Evolutionary conservation across 2,797 vertebrate genomes (phyloP).

Genomic region (Anas flavirostris): DNA sequence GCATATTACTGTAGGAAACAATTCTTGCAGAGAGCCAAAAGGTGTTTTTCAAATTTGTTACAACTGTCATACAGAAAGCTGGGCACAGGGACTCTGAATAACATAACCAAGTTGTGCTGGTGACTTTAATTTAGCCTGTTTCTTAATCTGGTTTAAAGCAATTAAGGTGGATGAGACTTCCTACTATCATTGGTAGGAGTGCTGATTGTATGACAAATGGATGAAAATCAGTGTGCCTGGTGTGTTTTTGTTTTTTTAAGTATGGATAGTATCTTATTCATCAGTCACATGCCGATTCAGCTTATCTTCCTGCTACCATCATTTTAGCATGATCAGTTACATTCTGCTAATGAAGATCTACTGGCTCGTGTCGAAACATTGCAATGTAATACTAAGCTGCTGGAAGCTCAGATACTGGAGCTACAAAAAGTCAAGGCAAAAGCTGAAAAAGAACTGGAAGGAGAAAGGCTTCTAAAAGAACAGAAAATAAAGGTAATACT

Average conservation of each 20-base stretch:
- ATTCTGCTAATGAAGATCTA: conserved; percentile 88
- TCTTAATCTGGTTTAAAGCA: background rate
- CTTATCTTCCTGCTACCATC: background rate
- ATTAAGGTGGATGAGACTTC: background rate
- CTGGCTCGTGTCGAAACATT: conserved; percentile 82
- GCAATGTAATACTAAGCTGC: conserved; percentile 83
- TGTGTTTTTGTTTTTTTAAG: background rate
- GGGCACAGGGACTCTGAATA: background rate
- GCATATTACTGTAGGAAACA: background rate
- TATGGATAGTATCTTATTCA: background rate
- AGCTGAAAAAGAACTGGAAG: conserved; percentile 88
- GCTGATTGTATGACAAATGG: background rate
- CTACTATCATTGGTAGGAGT: background rate
- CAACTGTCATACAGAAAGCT: background rate
- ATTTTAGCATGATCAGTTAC: conserved; percentile 85
- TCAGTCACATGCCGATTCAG: background rate
- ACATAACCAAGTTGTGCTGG: background rate
- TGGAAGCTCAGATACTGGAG: conserved; percentile 90
- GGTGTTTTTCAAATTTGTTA: background rate
- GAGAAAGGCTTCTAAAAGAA: conserved; percentile 89
- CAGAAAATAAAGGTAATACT: conserved; percentile 90
- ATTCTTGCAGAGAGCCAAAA: background rate
- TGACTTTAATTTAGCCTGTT: background rate
- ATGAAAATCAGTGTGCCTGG: background rate
- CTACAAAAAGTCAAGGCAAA: conserved; percentile 81